Evolutionary conservation across 1,140 invertebrate species (phyloP), one percentile per base, ranked within the genome.

Genomic region (Caenorhabditis remanei): DNA sequence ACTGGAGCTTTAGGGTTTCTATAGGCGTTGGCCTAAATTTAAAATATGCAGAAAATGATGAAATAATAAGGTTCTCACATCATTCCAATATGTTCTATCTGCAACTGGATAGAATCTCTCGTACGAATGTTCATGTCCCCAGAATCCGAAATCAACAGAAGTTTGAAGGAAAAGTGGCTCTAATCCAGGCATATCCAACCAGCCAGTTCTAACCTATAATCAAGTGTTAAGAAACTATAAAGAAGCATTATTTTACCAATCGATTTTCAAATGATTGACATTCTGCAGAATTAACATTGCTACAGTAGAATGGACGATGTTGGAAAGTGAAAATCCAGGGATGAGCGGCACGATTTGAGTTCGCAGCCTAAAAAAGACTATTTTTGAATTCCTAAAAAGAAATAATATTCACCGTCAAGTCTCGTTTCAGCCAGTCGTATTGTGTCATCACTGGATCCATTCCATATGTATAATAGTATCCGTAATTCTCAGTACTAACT

Each of bases 271-370:
- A 94, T 87, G 95, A 94, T 4, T 95, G 95, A 91, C 97, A 99
- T 93, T 98, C 97, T 91, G 96, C 96, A 6, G 94, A 93, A 92
- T 98, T 96, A 88, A 94, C 94, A 93, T 98, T 97, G 88, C 96
- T 97, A 93, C 97, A 99, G 92, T 99, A 99, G 96, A 99, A 98
- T 0, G 97, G 97, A 19, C 97, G 94, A 93, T 99, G 97, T 21
- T 96, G 97, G 93, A 95, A 96, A 4, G 96, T 95, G 55, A 99
- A 95, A 87, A 99, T 96, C 97, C 97, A 99, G 0, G 97, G 97
- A 50, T 95, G 94, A 87, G 94, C 93, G 32, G 92, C 91, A 91
- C 96, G 94, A 89, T 95, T 95, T 85, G 94, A 93, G 55, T 94
- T 93, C 85, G 90, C 90, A 85, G 86, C 85, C 90, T 90, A 83